These are phyloP conservation scores for Amphipyra tragopoginis DNA, from an alignment of 2,888 invertebrate species.

Conservation along the genomic window DNA sequence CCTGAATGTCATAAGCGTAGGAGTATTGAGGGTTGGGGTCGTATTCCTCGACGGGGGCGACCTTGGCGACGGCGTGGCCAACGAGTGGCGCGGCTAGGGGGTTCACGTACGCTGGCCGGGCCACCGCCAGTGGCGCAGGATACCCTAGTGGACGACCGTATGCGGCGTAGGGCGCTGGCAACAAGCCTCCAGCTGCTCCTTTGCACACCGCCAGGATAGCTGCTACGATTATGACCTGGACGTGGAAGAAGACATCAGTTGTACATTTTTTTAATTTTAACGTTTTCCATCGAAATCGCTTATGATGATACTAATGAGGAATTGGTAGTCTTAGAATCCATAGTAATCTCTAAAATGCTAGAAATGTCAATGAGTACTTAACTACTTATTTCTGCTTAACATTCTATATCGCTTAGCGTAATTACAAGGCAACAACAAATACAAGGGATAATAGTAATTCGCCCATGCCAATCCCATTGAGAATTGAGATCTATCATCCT, in stretches of 20 bases:
- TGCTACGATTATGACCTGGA: constrained; percentile 77
- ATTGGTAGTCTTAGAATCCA: no score
- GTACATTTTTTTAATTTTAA: no score
- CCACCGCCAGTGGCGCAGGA: constrained; percentile 76
- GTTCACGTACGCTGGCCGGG: constrained; percentile 61
- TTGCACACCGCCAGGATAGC: constrained; percentile 76
- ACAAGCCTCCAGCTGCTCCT: constrained; percentile 70
- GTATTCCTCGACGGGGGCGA: constrained; percentile 88
- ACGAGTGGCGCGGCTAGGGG: constrained; percentile 61
- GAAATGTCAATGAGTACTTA: no score
- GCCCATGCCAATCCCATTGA: no score
- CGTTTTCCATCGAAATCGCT: no score
- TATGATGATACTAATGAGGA: no score
- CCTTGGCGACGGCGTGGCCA: constrained; percentile 73
- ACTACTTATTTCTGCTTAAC: no score
- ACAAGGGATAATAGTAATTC: no score
- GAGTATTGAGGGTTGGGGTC: constrained; percentile 92
- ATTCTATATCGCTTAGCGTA: no score
- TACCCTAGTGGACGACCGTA: constrained; percentile 73
- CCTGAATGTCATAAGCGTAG: constrained; percentile 92
- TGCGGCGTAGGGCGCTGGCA: constrained; percentile 72
- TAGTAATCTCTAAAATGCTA: no score
- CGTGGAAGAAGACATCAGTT: background rate
- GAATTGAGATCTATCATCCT: no score
- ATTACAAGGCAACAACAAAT: no score